phyloP scores from a whole-genome alignment of 2,888 invertebrate species.

The Microctonus hyperodae region DNA sequence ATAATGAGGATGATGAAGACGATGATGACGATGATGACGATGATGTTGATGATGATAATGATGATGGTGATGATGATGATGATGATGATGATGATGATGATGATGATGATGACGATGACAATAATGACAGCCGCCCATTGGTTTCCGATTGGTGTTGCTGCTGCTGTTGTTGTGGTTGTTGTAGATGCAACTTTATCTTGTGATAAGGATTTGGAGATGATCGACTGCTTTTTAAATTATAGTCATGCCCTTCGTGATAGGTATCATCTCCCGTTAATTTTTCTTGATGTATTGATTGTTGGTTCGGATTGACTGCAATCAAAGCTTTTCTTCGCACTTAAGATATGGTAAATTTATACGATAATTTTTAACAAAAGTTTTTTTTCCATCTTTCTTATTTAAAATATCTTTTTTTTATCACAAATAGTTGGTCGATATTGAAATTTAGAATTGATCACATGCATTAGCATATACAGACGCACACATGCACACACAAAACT shows the following conservation, averaged over 20 bases:
- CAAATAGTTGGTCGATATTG: background rate
- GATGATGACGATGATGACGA: too few relatives aligned
- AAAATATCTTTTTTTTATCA: background rate
- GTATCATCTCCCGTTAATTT: conserved; percentile 41
- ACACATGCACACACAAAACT: background rate
- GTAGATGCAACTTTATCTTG: conserved; percentile 29
- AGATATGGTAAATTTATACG: conserved; percentile 33
- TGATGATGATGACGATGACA: conserved; percentile 36
- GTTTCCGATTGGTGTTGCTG: conserved; percentile 20
- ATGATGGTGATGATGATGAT: too few relatives aligned
- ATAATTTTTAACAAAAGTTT: conserved; percentile 8
- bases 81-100: too few relatives aligned
- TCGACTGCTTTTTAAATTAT: conserved; percentile 36
- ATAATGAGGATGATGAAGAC: conserved; percentile 36
- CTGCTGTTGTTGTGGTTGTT: conserved; percentile 23
- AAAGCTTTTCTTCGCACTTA: conserved; percentile 38
- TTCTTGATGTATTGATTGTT: conserved; percentile 26
- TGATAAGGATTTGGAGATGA: conserved; percentile 39
- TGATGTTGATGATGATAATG: too few relatives aligned
- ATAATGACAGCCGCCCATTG: conserved; percentile 24
- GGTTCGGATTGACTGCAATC: conserved; percentile 44
- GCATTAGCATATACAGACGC: conserved; percentile 1
- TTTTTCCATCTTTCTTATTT: background rate
- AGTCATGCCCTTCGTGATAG: conserved; percentile 43
- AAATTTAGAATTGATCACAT: conserved; percentile 4